Conservation (phyloP, 1,140 invertebrate species). For the Aphelinus certus region DNA sequence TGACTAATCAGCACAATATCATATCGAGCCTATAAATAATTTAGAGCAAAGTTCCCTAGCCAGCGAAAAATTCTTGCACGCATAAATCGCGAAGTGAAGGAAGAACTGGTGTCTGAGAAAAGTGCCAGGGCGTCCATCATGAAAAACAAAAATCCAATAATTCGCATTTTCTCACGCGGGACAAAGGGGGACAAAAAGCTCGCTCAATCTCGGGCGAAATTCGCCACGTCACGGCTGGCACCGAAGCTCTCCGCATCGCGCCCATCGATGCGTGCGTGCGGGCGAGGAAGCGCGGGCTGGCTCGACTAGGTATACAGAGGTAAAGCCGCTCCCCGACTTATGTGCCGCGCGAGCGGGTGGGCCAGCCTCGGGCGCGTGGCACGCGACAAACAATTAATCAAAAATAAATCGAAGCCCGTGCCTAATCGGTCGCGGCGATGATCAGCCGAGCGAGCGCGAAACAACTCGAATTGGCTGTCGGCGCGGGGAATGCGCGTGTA, state of each 20-base stretch:
- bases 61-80: too few species aligned
- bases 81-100: too few species aligned
- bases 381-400: conserved; percentile 51
- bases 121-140: too few species aligned
- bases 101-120: too few species aligned
- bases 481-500: neutral
- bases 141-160: conserved; percentile 17
- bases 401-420: conserved; percentile 44
- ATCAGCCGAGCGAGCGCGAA: conserved; percentile 39
- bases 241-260: neutral
- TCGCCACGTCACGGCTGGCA: conserved; percentile 18
- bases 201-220: conserved; percentile 11
- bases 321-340: neutral
- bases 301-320: neutral
- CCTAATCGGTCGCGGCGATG: conserved; percentile 48
- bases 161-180: conserved; percentile 26
- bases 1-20: too few species aligned
- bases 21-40: too few species aligned
- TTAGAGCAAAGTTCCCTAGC: too few species aligned
- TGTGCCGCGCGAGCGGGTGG: neutral
- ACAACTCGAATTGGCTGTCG: conserved; percentile 55
- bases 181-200: conserved; percentile 2
- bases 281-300: neutral
- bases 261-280: conserved; percentile 14
- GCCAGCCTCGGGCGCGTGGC: conserved; percentile 25